Conservation (phyloP, 2,113 vertebrate genomes). For the Genyomyrus donnyi region DNA sequence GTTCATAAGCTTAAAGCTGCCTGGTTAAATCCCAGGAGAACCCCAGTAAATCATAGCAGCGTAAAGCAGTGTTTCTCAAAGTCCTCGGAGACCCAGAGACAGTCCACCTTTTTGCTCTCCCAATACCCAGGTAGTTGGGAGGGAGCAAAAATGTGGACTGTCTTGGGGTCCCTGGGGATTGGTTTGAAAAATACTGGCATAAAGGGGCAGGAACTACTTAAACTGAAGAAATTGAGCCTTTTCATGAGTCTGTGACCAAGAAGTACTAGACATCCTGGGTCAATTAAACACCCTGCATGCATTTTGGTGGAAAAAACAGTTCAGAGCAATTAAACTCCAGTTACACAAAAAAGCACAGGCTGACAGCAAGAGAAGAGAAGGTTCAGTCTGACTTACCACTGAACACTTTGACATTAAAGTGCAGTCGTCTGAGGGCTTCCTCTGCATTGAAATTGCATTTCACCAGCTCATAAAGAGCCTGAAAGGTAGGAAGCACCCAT, state of each 20-base stretch:
- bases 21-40: background rate
- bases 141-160: too few relatives aligned
- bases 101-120: too few relatives aligned
- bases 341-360: background rate
- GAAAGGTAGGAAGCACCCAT: background rate
- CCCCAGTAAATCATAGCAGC: background rate
- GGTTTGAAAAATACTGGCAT: too few relatives aligned
- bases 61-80: background rate
- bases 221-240: background rate
- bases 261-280: background rate
- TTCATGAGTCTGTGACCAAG: background rate
- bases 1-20: background rate
- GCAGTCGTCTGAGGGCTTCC: constrained; percentile 77
- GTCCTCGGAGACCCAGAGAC: too few relatives aligned
- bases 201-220: background rate
- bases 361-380: background rate
- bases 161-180: too few relatives aligned
- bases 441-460: constrained; percentile 88
- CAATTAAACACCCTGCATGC: background rate
- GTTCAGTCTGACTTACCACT: constrained; percentile 63
- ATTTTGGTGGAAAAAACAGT: background rate
- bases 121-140: too few relatives aligned
- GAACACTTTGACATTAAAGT: constrained; percentile 89
- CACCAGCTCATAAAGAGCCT: constrained; percentile 91
- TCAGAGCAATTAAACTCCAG: background rate